These are phyloP conservation scores for Theretra japonica DNA, from an alignment of 2,888 invertebrate species.

Conservation along the genomic window DNA sequence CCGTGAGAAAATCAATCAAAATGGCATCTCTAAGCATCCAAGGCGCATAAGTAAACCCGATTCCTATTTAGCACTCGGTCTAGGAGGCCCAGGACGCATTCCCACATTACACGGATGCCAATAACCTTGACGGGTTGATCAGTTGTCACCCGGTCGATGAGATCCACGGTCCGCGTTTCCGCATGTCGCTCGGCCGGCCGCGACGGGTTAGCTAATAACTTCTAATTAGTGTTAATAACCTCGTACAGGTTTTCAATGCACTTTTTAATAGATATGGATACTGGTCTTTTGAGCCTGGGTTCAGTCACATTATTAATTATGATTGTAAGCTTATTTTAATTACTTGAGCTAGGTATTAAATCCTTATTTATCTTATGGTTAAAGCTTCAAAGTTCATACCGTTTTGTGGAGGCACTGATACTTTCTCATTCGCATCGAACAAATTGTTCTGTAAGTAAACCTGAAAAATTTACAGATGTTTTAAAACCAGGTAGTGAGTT, in stretches of 20 bases:
- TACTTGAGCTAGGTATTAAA: too few species aligned
- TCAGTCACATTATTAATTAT: too few species aligned
- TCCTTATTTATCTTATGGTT: too few species aligned
- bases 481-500: too few species aligned
- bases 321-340: too few species aligned
- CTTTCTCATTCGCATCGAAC: too few species aligned
- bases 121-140: constrained; percentile 30
- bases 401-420: too few species aligned
- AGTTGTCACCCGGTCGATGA: constrained; percentile 24
- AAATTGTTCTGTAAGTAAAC: too few species aligned
- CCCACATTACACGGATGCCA: constrained; percentile 29
- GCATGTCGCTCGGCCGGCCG: not conserved
- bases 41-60: constrained; percentile 9
- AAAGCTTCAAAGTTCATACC: too few species aligned
- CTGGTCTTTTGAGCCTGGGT: too few species aligned
- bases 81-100: constrained; percentile 13
- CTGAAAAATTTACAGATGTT: too few species aligned
- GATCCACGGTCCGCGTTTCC: constrained; percentile 9
- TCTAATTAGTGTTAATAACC: constrained; percentile 6
- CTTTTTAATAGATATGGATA: not conserved
- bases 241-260: not conserved
- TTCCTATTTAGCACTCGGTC: constrained; percentile 15
- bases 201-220: constrained; percentile 12
- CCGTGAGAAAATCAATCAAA: constrained; percentile 24
- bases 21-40: constrained; percentile 1